Conservation (phyloP, 2,797 vertebrate species). For the Danio tinwini region DNA sequence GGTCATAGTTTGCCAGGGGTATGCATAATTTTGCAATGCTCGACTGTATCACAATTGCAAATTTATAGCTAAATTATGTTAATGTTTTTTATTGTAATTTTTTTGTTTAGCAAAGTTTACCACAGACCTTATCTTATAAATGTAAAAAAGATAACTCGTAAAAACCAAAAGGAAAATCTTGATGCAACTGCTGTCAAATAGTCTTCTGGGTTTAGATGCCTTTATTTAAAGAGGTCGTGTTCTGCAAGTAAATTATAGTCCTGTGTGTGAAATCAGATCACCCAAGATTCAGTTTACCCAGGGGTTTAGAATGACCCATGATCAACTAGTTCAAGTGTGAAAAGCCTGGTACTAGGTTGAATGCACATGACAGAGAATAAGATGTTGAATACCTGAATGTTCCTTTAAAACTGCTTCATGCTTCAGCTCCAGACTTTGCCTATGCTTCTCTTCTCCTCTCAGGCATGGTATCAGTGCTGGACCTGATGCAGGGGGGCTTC, state of each 20-base stretch:
- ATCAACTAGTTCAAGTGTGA: neutral
- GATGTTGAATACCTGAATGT: slow-evolving; percentile 1
- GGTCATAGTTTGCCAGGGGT: too few relatives aligned
- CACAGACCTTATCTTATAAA: too few relatives aligned
- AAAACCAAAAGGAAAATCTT: too few relatives aligned
- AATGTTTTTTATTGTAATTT: too few relatives aligned
- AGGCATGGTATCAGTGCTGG: slow-evolving; percentile 99
- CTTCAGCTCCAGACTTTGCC: neutral
- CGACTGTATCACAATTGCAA: too few relatives aligned
- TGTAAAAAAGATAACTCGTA: too few relatives aligned
- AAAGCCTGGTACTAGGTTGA: neutral
- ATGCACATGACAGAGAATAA: neutral
- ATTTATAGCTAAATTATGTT: too few relatives aligned
- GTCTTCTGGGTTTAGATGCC: too few relatives aligned
- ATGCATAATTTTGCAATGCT: too few relatives aligned
- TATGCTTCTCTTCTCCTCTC: slow-evolving; percentile 41
- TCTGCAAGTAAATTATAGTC: neutral
- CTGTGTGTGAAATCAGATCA: neutral
- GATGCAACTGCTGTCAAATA: too few relatives aligned
- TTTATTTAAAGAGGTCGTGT: neutral
- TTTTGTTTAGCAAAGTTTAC: too few relatives aligned
- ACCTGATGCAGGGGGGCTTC: slow-evolving; percentile 98
- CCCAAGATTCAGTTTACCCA: neutral
- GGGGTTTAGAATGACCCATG: neutral
- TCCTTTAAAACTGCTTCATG: slow-evolving; percentile 10